phyloP scores from a whole-genome alignment of 2,888 invertebrate species.

The Zaprionus obscuricornis region DNA sequence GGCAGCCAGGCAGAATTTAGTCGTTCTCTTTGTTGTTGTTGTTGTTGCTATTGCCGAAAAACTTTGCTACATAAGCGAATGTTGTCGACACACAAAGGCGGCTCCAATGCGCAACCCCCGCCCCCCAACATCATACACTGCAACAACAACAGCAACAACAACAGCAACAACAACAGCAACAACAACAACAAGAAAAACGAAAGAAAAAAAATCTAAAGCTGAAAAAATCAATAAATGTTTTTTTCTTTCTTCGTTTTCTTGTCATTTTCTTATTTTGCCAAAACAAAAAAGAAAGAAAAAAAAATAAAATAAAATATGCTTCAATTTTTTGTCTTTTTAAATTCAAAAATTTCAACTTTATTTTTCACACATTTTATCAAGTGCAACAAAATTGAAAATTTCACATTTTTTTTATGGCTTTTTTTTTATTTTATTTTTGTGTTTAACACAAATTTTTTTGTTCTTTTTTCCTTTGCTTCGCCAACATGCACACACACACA shows the following conservation, averaged over 20 bases:
- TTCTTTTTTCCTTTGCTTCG: not conserved
- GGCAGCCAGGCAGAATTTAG: constrained; percentile 41
- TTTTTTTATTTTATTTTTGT: too few relatives aligned
- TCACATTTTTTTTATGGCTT: too few relatives aligned
- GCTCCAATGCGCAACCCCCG: not conserved
- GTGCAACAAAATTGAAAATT: too few relatives aligned
- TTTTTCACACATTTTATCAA: constrained; percentile 21
- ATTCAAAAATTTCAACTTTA: not conserved
- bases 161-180: not conserved
- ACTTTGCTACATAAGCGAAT: constrained; percentile 66
- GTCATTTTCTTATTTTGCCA: constrained; percentile 2
- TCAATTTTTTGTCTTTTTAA: constrained; percentile 15
- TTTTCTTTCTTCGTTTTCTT: constrained; percentile 21
- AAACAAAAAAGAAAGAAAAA: constrained; percentile 36
- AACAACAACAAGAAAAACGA: not conserved
- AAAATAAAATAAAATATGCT: too few relatives aligned
- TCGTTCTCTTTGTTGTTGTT: constrained; percentile 27
- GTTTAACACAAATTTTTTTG: constrained; percentile 2
- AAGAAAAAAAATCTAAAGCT: not conserved
- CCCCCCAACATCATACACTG: constrained; percentile 3
- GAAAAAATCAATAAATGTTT: constrained; percentile 62
- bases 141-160: constrained; percentile 3
- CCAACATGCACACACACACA: too few relatives aligned
- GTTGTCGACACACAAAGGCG: constrained; percentile 22
- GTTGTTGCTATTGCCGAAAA: constrained; percentile 53